These are phyloP conservation scores for Elysia crispata DNA, from an alignment of 2,888 invertebrate species.

Conservation along the genomic window DNA sequence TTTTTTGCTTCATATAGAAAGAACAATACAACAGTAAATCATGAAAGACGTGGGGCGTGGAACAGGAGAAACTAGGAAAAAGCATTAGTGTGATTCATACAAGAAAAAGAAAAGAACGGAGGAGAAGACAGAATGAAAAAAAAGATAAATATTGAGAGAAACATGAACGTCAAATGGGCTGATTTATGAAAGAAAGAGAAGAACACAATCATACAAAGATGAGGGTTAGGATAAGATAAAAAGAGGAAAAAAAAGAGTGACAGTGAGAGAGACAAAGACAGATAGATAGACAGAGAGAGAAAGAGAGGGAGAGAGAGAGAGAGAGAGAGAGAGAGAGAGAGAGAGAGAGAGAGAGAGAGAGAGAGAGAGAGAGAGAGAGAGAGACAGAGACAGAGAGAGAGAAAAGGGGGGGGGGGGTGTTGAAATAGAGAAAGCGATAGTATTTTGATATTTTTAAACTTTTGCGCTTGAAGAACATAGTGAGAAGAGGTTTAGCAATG, in stretches of 20 bases:
- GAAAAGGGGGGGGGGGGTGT: too few species aligned
- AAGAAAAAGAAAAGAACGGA: background rate
- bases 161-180: too few species aligned
- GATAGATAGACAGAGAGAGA: too few species aligned
- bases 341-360: slow-evolving; percentile 27
- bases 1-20: too few species aligned
- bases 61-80: background rate
- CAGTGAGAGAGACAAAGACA: background rate
- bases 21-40: too few species aligned
- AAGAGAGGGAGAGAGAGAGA: background rate
- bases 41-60: too few species aligned
- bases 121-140: background rate
- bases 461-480: too few species aligned
- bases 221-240: background rate
- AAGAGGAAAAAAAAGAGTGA: background rate
- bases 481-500: too few species aligned
- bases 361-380: slow-evolving; percentile 31
- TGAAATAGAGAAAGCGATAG: too few species aligned
- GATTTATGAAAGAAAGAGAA: slow-evolving; percentile 26
- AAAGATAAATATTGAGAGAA: background rate
- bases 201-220: background rate
- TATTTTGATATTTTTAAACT: too few species aligned
- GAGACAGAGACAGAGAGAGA: slow-evolving; percentile 12
- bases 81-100: background rate
- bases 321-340: slow-evolving; percentile 1